A percentile compares a stretch with the other conserved stretches of the same genome.
Conservation (phyloP, 1,140 invertebrate genomes). For the Megalonaias nervosa region DNA sequence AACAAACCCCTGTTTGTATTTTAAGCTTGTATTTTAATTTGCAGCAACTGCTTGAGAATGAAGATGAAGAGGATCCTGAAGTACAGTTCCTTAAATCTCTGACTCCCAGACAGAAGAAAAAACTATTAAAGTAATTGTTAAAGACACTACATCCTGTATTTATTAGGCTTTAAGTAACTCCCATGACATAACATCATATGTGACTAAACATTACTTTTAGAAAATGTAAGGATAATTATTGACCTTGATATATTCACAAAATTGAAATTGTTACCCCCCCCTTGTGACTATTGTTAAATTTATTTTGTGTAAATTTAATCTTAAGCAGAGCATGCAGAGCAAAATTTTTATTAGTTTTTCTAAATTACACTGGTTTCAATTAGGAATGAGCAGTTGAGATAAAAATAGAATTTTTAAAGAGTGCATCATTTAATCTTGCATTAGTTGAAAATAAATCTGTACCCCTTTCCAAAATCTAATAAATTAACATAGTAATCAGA, state of each 20-base stretch:
- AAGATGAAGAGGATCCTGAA: conserved; percentile 78
- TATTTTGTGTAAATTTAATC: too few relatives aligned
- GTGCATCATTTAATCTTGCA: neutral
- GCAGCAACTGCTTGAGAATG: conserved; percentile 70
- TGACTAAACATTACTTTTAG: neutral
- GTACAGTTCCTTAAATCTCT: conserved; percentile 86
- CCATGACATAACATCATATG: neutral
- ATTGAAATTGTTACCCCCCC: neutral
- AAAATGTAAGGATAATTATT: neutral
- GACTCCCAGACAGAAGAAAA: conserved; percentile 91
- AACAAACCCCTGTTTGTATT: too few relatives aligned
- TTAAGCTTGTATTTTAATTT: conserved; percentile 26
- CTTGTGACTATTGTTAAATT: too few relatives aligned
- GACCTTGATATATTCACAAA: neutral
- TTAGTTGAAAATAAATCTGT: neutral
- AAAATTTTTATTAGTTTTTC: too few relatives aligned
- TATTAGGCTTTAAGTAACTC: neutral
- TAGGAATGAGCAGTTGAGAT: neutral
- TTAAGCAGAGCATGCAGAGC: too few relatives aligned
- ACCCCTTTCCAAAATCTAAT: neutral
- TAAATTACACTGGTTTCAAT: neutral
- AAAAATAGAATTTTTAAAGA: neutral
- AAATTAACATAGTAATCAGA: neutral
- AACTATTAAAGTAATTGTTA: conserved; percentile 83
- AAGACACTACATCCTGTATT: neutral